Percentiles rank a stretch among this genome's conserved stretches.
Conservation (phyloP, 1,140 invertebrate genomes). For the Prorops nasuta region DNA sequence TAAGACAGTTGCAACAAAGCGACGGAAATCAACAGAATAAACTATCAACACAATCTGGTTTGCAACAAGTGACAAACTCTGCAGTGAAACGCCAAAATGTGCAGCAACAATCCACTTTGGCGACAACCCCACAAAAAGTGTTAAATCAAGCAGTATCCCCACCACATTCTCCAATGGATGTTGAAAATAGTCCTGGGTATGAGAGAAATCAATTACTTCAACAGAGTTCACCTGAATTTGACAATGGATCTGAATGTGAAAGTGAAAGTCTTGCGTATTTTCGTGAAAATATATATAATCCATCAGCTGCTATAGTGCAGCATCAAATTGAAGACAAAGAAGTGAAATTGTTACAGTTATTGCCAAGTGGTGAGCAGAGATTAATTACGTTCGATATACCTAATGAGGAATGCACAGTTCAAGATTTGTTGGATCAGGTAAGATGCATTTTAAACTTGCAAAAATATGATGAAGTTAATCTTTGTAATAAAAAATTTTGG, state of each 20-base stretch:
- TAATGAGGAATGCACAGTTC: constrained; percentile 74
- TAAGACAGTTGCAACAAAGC: constrained; percentile 19
- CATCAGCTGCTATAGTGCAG: constrained; percentile 43
- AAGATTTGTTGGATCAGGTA: constrained; percentile 75
- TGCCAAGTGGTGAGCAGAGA: constrained; percentile 72
- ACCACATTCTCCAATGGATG: not conserved
- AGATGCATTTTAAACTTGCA: constrained; percentile 15
- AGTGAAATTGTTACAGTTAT: constrained; percentile 73
- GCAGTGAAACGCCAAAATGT: not conserved
- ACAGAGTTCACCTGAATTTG: no score
- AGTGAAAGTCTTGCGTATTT: constrained; percentile 41
- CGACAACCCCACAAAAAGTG: not conserved
- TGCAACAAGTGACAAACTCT: not conserved
- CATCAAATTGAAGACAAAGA: constrained; percentile 59
- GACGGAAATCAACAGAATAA: not conserved
- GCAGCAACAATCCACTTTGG: not conserved
- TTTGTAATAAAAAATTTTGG: not conserved
- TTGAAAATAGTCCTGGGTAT: no score
- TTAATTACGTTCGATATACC: constrained; percentile 77
- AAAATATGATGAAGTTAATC: not conserved
- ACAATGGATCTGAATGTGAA: constrained; percentile 24
- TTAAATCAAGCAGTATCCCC: not conserved
- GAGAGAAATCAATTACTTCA: no score
- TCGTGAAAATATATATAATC: constrained; percentile 45
- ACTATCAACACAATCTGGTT: not conserved